These are phyloP conservation scores for Panthera leo DNA, from an alignment of 2,113 vertebrate genomes.

Conservation along the genomic window DNA sequence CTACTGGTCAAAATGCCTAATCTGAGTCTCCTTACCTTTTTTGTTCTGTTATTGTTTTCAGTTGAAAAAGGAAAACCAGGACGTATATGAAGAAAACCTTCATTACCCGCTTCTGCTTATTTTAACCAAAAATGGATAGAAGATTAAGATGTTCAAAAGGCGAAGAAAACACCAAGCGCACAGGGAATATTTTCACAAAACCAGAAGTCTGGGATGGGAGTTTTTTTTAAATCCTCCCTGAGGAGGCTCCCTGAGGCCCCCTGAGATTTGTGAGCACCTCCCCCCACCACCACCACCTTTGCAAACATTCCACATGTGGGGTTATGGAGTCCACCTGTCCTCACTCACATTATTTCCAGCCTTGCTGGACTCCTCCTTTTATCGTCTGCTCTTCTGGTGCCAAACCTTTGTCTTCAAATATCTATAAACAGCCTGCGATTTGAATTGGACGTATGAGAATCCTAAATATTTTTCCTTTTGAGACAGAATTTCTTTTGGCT, in stretches of 20 bases:
- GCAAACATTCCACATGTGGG: background rate
- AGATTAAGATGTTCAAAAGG: slow-evolving; percentile 49
- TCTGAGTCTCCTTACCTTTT: slow-evolving; percentile 66
- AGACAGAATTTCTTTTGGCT: slow-evolving; percentile 66
- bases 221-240: too few relatives aligned
- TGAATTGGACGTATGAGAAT: slow-evolving; percentile 57
- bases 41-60: slow-evolving; percentile 85
- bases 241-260: too few relatives aligned
- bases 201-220: background rate
- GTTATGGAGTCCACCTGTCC: background rate
- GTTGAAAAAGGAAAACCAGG: slow-evolving; percentile 93
- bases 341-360: background rate
- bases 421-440: slow-evolving; percentile 31
- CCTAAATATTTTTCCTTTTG: slow-evolving; percentile 58
- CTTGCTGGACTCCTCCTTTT: background rate
- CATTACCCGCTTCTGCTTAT: slow-evolving; percentile 95
- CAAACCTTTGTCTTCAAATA: slow-evolving; percentile 68
- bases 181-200: background rate
- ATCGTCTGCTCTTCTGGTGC: background rate
- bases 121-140: slow-evolving; percentile 88
- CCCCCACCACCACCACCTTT: background rate
- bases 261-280: background rate
- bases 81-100: slow-evolving; percentile 94
- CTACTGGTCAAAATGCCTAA: slow-evolving; percentile 49
- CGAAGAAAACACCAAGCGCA: background rate